phyloP scores from a whole-genome alignment of 2,797 vertebrate species.

The Dermochelys coriacea region DNA sequence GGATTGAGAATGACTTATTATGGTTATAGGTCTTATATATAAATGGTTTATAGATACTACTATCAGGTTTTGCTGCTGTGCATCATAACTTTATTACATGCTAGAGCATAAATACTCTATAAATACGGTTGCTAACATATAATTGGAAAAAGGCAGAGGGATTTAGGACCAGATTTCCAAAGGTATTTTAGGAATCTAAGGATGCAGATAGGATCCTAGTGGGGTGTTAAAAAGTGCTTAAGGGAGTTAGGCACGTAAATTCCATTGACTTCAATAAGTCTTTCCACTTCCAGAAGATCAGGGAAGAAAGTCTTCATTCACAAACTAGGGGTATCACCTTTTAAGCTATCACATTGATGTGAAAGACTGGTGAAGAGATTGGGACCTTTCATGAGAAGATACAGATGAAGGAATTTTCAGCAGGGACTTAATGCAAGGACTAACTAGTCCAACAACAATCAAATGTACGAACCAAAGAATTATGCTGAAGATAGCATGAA shows the following conservation, averaged over 20 bases:
- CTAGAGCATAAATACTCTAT: neutral
- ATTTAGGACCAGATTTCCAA: neutral
- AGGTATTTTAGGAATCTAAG: neutral
- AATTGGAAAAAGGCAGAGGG: neutral
- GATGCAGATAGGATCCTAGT: neutral
- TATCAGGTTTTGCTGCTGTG: neutral
- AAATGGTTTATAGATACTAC: neutral
- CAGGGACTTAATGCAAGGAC: too few relatives aligned
- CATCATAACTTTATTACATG: neutral
- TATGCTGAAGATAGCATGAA: too few relatives aligned
- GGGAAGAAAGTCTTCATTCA: too few relatives aligned
- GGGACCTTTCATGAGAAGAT: too few relatives aligned
- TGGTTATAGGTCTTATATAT: neutral
- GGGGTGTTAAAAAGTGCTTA: neutral
- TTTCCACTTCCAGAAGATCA: neutral
- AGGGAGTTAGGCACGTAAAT: neutral
- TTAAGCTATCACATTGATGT: too few relatives aligned
- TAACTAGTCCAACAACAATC: too few relatives aligned
- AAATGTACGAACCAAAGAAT: too few relatives aligned
- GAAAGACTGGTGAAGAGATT: too few relatives aligned
- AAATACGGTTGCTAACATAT: neutral
- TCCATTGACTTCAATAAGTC: neutral
- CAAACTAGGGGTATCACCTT: too few relatives aligned
- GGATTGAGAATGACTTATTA: neutral
- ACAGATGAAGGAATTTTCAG: too few relatives aligned